A percentile compares a stretch with the other conserved stretches of the same genome.
phyloP scores from a whole-genome alignment of 2,113 vertebrate species.

The Ailuropoda melanoleuca region DNA sequence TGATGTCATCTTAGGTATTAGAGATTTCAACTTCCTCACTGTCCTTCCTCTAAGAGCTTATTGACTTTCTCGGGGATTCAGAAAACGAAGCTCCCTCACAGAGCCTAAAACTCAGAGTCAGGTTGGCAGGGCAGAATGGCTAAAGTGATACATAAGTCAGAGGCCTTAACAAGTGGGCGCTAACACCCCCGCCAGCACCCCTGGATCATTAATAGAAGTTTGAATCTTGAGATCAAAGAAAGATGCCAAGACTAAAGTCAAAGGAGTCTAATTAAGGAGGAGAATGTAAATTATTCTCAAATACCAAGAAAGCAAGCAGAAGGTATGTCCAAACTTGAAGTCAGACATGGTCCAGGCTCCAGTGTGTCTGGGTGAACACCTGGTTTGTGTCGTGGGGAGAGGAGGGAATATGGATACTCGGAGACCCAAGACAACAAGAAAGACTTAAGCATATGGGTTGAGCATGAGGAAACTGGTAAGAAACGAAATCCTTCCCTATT shows the following conservation, averaged over 20 bases:
- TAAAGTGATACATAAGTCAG: neutral
- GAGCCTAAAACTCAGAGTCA: neutral
- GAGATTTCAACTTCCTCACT: neutral
- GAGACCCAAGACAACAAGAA: neutral
- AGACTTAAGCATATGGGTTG: neutral
- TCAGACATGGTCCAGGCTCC: neutral
- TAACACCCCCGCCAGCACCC: too few relatives aligned
- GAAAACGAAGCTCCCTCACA: neutral
- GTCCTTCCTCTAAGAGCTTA: neutral
- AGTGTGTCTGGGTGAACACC: accelerated
- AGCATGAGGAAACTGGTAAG: neutral
- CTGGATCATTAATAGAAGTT: neutral
- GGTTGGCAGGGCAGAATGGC: neutral
- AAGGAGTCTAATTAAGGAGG: neutral
- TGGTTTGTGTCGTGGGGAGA: neutral
- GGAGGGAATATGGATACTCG: neutral
- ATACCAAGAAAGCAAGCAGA: neutral
- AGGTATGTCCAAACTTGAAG: neutral
- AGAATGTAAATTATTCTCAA: neutral
- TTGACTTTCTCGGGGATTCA: neutral
- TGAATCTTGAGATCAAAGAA: neutral
- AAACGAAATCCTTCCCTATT: neutral
- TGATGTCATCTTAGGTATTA: neutral
- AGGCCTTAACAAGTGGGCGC: neutral
- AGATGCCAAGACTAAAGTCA: neutral